Evolutionary conservation across 1,140 invertebrate genomes (phyloP), one percentile per base, ranked within the genome.

Genomic region (Drosophila mauritiana): DNA sequence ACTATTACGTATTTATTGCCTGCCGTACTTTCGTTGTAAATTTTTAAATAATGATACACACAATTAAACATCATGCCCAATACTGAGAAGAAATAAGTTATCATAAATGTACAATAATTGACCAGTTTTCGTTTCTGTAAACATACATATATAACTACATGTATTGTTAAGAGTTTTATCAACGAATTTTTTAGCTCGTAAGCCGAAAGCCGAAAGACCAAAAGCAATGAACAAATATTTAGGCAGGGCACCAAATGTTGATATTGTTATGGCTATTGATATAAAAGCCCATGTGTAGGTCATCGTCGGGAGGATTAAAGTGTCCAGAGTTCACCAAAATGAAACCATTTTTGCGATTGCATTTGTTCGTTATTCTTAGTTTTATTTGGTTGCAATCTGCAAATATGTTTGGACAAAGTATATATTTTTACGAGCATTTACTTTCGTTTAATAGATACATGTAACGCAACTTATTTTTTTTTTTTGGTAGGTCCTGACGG

Each of bases 1-100:
- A 54, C 37, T 83, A 75, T 89, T 84, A 89, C 75, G 79, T 84
- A 89, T 79, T 86, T 88, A 86, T 84, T 88, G 83, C 83, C 80
- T 88, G 83, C 80, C 54, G 55, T 89, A 83, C 36, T 89, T 83
- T 83, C 58, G 84, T 88, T 88, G 73, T 79, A 88, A 70, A 73
- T 39, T 79, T 59, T 61, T 56, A 69, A 78, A 74, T 78, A 65
- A 74, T 77, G 53, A 61, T 45, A 73, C 56, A 76, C 34, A 65
- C 58, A 63, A 67, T 63, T 63, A 49, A 67, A 67, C 64, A 68
- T 45, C 43, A 51, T 27, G 56, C 45, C 12, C 56, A 17, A 61
- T 15, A 67, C 34, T 25, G 52, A 57, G 22, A 63, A 49, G 27
- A 42, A 78, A 61, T 82, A 82, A 82, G 80, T 82, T 82, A 83